These are phyloP conservation scores for Cotesia congregata DNA, from an alignment of 2,888 invertebrate species.

Conservation along the genomic window DNA sequence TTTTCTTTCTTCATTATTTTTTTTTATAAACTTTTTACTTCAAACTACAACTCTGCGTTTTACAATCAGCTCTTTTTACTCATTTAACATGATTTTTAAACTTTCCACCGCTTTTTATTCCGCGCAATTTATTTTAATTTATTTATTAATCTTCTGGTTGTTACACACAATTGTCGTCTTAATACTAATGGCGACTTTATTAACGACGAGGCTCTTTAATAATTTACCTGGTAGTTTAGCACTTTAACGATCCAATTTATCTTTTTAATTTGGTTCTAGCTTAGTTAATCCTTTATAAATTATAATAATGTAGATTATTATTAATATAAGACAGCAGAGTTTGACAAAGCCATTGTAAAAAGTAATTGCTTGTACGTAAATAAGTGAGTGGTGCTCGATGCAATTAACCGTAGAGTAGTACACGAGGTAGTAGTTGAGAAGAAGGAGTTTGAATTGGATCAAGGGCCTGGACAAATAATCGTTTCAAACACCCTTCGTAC, in stretches of 20 bases:
- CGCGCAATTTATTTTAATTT: not conserved
- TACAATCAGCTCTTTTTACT: not conserved
- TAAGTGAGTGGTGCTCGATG: not conserved
- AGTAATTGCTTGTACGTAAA: not conserved
- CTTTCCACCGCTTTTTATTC: not conserved
- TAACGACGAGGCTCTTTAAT: not conserved
- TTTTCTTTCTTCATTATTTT: conserved; percentile 18
- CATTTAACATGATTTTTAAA: not conserved
- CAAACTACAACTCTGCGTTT: not conserved
- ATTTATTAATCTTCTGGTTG: not conserved
- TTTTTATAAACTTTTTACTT: not conserved
- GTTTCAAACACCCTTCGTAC: conserved; percentile 43
- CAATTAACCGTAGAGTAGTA: conserved; percentile 1
- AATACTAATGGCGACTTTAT: not conserved
- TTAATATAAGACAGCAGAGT: not conserved
- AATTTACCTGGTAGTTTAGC: not conserved
- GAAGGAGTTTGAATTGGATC: conserved; percentile 25
- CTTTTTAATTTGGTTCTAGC: not conserved
- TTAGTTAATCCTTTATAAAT: not conserved
- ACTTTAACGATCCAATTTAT: not conserved
- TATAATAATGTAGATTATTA: not conserved
- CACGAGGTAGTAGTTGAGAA: not conserved
- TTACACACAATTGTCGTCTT: not conserved
- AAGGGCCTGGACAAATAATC: conserved; percentile 50
- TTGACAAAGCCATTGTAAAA: not conserved